These are phyloP conservation scores for Macquaria ambigua DNA, from an alignment of 2,113 vertebrate genomes.

Conservation along the genomic window DNA sequence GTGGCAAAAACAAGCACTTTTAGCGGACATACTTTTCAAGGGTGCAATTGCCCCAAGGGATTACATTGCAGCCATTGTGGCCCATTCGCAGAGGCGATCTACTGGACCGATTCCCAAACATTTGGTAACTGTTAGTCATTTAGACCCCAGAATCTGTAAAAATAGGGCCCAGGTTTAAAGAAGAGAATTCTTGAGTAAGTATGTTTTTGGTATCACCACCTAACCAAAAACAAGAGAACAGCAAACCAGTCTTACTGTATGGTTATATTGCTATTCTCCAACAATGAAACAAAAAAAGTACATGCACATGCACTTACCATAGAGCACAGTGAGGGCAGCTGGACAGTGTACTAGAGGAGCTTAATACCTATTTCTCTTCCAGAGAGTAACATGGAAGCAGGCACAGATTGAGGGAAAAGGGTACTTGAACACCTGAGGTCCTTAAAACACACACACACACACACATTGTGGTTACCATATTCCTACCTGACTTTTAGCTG, in stretches of 20 bases:
- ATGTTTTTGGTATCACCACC: not conserved
- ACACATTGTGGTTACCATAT: not conserved
- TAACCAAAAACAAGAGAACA: not conserved
- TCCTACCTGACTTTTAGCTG: slow-evolving; percentile 8
- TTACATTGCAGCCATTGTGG: too few species aligned
- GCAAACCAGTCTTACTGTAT: too few species aligned
- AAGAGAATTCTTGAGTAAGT: not conserved
- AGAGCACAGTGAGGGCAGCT: not conserved
- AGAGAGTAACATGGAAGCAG: slow-evolving; percentile 4
- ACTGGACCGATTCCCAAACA: too few species aligned
- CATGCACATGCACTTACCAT: not conserved
- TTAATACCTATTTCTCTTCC: not conserved
- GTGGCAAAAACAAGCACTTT: too few species aligned
- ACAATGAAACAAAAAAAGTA: not conserved
- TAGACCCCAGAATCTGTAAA: too few species aligned
- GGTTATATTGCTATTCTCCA: not conserved
- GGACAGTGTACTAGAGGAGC: not conserved
- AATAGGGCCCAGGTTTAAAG: too few species aligned
- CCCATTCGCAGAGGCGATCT: too few species aligned
- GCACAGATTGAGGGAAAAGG: not conserved
- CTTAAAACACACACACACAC: not conserved
- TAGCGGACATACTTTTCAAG: too few species aligned
- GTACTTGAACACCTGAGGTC: not conserved
- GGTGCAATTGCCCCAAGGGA: too few species aligned
- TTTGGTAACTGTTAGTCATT: too few species aligned